Base-by-base conservation (phyloP, 2,797 vertebrate genomes). In the Sciurus vulgaris region DNA sequence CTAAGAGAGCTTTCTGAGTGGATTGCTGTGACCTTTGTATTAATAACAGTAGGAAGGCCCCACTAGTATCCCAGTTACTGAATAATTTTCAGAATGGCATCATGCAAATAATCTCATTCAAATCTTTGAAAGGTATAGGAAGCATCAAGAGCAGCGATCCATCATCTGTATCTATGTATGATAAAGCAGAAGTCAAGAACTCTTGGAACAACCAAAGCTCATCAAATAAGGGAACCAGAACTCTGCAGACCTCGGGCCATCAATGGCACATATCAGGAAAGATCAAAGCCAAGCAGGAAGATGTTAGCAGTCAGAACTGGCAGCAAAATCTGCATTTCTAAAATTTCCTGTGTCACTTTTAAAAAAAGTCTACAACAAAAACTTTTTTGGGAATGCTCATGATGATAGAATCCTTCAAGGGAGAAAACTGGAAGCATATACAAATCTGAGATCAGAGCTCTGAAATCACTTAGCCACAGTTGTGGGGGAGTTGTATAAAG, bases 31-130 rank as follows among this genome's bases (percentile, higher is more conserved):
- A 0, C 18, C 70, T 49, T 15, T 49, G 2, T 5, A 76, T 22
- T 89, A 86, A 96, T 18, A 83, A 17, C 59, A 65, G 33, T 56
- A 38, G 56, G 49, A 41, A 91, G 3, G 6, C 17, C 47, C 47
- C 44, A 92, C 81, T 63, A 44, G 61, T 65, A 82, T 69, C 56
- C 5, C 30, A 93, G 84, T 5, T 76, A 54, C 35, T 41, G 22
- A 61, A 78, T 15, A 3, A 47, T 76, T 96, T 89, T 92, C 38
- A 90, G 88, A 97, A 95, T 30, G n/a, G 54, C n/a, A 11, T 70
- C 72, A 73, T 78, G 51, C 33, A 69, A 4, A 56, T 22, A 35
- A 91, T 74, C 73, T 72, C 28, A 3, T 51, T 4, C 20, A 69
- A 92, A 56, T 38, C 26, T 76, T 54, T 51, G 51, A 89, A 93